phyloP scores from a whole-genome alignment of 1,140 invertebrate species.

The Littorina saxatilis region DNA sequence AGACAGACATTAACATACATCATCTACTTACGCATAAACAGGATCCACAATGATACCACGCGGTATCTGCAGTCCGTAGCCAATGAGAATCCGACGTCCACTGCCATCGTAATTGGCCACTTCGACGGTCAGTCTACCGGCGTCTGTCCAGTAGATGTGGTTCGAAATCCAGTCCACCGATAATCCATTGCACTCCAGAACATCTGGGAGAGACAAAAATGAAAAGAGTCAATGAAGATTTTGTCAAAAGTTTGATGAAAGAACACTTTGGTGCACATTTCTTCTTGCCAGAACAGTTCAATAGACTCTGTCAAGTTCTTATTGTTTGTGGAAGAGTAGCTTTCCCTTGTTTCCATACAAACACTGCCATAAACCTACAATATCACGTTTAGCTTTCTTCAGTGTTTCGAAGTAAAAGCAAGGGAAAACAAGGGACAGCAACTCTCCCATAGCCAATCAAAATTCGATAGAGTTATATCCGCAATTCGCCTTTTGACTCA shows the following conservation, averaged over 20 bases:
- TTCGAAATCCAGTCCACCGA: constrained; percentile 98
- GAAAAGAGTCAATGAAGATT: background rate
- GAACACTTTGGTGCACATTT: background rate
- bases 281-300: too few species aligned
- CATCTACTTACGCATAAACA: constrained; percentile 77
- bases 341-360: too few species aligned
- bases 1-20: too few species aligned
- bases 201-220: constrained; percentile 61
- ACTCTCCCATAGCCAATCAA: background rate
- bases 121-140: constrained; percentile 92
- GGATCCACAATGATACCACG: constrained; percentile 95
- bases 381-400: too few species aligned
- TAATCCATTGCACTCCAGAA: constrained; percentile 85
- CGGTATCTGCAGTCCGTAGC: constrained; percentile 96
- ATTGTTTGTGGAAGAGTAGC: too few species aligned
- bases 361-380: too few species aligned
- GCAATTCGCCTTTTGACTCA: too few species aligned
- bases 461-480: too few species aligned
- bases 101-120: constrained; percentile 90
- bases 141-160: constrained; percentile 97
- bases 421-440: too few species aligned
- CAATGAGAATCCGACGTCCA: constrained; percentile 88
- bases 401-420: too few species aligned
- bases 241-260: background rate
- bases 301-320: too few species aligned